Evolutionary conservation across 2,113 vertebrate genomes (phyloP), one percentile per base, ranked within the genome.

Genomic region (Corythornis vintsioides): DNA sequence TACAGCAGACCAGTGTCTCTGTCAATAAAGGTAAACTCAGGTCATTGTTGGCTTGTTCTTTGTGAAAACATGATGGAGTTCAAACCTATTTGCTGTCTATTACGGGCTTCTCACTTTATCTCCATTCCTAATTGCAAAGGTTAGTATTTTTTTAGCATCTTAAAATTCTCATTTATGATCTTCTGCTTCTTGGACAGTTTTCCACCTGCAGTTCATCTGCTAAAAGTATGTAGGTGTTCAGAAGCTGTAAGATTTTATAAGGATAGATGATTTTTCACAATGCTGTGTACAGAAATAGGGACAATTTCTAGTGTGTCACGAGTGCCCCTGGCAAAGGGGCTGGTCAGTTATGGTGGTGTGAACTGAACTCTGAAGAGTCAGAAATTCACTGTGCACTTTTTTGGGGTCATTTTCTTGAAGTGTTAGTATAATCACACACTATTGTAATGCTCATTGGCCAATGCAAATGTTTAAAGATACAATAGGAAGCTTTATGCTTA

Each of bases 11-110:
- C 98, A 43, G 43, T 97, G 80, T 95, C 95, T 65, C 94, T 99
- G 24, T 96, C 96, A 14, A 96, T 98, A 91, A 96, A 69, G 97
- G 98, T 98, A 97, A 96, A 96, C 2, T 29, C n/a, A 16, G 25
- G 66, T 53, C 28, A 43, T 17, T 57, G 7, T 17, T 67, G 29
- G 2, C 64, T 70, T 88, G 2, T 15, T 59, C 22, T 52, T 76
- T 43, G 12, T 31, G 26, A 40, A 87, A 83, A 42, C 19, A 86
- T 14, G 55, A 3, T 16, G 8, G 33, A 43, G 12, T 11, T 88
- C 53, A 63, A 28, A 56, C 16, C 6, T 63, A 64, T 42, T 47
- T 86, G 13, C 60, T 66, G n/a, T n/a, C 14, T 60, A 4, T 48
- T 61, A 57, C 17, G 31, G 6, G 1, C 59, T 52, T 53, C 20